Evolutionary conservation across 2,113 vertebrate genomes (phyloP), one percentile per base, ranked within the genome.

Genomic region (Podilymbus podiceps): DNA sequence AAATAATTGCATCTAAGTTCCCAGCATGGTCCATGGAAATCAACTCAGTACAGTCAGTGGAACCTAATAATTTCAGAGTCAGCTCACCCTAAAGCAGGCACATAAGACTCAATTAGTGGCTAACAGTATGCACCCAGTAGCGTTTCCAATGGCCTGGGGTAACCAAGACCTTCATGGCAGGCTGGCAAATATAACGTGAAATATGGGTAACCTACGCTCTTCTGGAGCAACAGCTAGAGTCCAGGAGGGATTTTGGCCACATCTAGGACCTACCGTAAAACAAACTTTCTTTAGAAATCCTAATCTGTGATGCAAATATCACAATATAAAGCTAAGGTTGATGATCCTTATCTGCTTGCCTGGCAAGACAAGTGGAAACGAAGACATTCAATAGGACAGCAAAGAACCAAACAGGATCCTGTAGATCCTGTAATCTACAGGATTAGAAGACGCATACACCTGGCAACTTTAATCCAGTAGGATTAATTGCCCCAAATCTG

Each of bases 381-480:
- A 84, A 68, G 8, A 75, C 31, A 63, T 33, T 73, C 15, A 49
- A 12, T 7, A 73, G 5, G 12, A 21, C 40, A 78, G 23, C 11
- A 28, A 58, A 30, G n/a, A 83, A 62, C 15, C 28, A 7, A 56
- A 28, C 8, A 62, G 33, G 38, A 62, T 35, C 21, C 50, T 58
- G 17, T 7, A 62, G 19, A 11, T 28, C 10, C 8, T 50, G 31
- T n/a, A 40, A n/a, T 4, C 18, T 35, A 19, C 10, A 30, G 24
- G 42, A 83, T 59, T 42, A 75, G 14, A 82, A 28, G 21, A 21
- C 3, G 9, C 0, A 1, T 19, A 53, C 7, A 47, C 5, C 5
- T n/a, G 33, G 25, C 5, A 92, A 38, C 4, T 83, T 46, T 40
- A 67, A 47, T 25, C 8, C 46, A 31, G 17, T 10, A 73, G 4